These are phyloP conservation scores for Diplolepis rosae DNA, from an alignment of 2,888 invertebrate genomes.

Conservation along the genomic window DNA sequence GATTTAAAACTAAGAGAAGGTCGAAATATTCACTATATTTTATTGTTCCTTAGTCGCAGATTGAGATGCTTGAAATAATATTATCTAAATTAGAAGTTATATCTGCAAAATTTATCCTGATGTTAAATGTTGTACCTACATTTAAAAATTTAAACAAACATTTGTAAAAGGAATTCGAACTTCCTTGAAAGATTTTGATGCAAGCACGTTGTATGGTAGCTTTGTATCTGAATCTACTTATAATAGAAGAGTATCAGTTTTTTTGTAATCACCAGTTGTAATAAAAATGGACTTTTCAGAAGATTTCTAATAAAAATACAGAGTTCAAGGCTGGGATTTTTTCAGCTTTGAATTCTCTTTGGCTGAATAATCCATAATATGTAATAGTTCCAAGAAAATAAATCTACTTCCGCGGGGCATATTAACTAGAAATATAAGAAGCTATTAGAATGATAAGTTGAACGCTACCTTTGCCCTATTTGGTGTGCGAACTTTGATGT, in stretches of 20 bases:
- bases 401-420: slow-evolving; percentile 65
- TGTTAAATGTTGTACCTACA: slow-evolving; percentile 25
- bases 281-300: not conserved
- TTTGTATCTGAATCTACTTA: not conserved
- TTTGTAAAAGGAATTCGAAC: slow-evolving; percentile 13
- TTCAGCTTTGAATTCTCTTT: slow-evolving; percentile 34
- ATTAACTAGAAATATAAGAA: slow-evolving; percentile 61
- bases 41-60: slow-evolving; percentile 10
- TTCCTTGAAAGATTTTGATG: slow-evolving; percentile 14
- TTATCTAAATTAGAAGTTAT: slow-evolving; percentile 18
- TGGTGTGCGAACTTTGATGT: no score
- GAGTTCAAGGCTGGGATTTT: slow-evolving; percentile 29
- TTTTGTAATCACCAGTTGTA: not conserved
- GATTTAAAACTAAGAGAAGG: slow-evolving; percentile 37
- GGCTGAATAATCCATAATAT: slow-evolving; percentile 42
- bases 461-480: slow-evolving; percentile 53
- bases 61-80: not conserved
- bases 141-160: slow-evolving; percentile 18
- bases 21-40: slow-evolving; percentile 41
- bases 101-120: slow-evolving; percentile 24
- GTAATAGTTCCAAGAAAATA: slow-evolving; percentile 46
- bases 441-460: slow-evolving; percentile 58
- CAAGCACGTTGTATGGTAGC: not conserved
- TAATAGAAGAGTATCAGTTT: not conserved
- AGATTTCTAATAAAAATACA: not conserved